Conservation (phyloP, 2,113 vertebrate genomes). For the Chionis minor region DNA sequence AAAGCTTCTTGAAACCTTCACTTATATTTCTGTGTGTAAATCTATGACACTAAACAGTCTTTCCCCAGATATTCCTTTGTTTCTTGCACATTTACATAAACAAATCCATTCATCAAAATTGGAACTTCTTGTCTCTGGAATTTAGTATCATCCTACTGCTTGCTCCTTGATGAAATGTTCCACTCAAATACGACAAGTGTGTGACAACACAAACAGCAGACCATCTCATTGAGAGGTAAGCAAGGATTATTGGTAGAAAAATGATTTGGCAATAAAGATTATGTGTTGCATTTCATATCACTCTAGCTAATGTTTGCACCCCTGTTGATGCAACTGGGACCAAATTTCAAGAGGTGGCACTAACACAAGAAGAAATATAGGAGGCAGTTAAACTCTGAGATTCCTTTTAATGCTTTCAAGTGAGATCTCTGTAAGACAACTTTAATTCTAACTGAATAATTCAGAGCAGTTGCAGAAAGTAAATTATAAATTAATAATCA, state of each 20-base stretch:
- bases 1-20: not conserved
- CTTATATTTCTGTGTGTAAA: not conserved
- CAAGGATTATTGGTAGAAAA: not conserved
- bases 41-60: not conserved
- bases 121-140: not conserved
- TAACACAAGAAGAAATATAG: not conserved
- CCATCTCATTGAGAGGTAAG: not conserved
- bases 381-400: not conserved
- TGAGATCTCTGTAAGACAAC: not conserved
- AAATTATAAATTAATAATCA: constrained; percentile 43
- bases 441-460: not conserved
- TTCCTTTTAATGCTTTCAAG: not conserved
- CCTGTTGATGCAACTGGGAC: not conserved
- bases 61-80: not conserved
- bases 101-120: not conserved
- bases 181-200: not conserved
- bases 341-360: not conserved
- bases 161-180: not conserved
- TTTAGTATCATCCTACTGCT: not conserved
- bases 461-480: not conserved
- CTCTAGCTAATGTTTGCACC: not conserved
- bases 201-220: not conserved
- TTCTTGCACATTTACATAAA: not conserved
- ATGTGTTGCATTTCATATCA: not conserved
- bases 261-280: not conserved